Evolutionary conservation across 1,140 invertebrate species (phyloP).

Genomic region (Hetaerina americana): DNA sequence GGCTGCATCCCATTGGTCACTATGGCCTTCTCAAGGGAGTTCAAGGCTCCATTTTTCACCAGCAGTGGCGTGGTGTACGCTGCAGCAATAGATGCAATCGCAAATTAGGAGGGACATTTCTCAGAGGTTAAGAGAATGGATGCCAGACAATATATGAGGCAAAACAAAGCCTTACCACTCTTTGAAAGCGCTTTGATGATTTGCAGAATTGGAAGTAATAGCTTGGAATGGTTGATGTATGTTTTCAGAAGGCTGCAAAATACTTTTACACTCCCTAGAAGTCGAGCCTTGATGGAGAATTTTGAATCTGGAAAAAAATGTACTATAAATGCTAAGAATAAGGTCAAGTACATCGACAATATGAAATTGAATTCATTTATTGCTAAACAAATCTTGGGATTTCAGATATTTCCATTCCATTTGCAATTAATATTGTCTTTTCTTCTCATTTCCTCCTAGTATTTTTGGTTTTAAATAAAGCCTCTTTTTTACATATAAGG

Average conservation of each 20-base stretch:
- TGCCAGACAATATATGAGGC: no score
- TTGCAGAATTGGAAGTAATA: constrained; percentile 42
- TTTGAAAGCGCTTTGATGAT: constrained; percentile 47
- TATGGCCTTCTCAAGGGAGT: constrained; percentile 46
- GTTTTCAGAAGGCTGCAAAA: constrained; percentile 44
- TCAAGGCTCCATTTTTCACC: constrained; percentile 45
- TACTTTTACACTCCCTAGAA: constrained; percentile 41
- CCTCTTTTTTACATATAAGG: no score
- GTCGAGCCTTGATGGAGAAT: constrained; percentile 43
- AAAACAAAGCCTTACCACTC: constrained; percentile 47
- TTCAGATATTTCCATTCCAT: no score
- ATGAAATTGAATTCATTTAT: no score
- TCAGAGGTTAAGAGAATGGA: no score
- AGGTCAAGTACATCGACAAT: no score
- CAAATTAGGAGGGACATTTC: constrained; percentile 7
- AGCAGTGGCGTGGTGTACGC: constrained; percentile 42
- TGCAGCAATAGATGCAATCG: constrained; percentile 26
- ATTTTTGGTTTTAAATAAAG: no score
- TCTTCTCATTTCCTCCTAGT: no score
- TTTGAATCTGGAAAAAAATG: constrained; percentile 42
- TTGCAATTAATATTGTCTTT: no score
- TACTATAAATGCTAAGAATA: no score
- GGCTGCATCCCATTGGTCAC: constrained; percentile 44
- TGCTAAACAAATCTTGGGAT: no score
- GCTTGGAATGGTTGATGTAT: constrained; percentile 43